Conservation (phyloP, 2,888 invertebrate genomes). For the Nomada ruficornis region DNA sequence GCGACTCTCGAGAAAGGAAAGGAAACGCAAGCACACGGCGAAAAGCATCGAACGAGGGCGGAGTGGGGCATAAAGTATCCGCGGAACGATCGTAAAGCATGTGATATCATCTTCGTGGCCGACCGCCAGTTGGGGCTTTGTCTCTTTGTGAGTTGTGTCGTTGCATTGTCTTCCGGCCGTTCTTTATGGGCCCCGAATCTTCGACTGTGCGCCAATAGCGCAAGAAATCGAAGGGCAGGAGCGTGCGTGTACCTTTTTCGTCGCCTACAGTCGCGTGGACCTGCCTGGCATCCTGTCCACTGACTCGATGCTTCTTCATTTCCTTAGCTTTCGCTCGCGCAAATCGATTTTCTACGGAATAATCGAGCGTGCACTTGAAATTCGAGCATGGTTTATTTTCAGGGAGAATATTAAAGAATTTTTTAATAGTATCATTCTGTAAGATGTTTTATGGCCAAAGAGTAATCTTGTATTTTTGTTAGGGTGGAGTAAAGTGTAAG, state of each 20-base stretch:
- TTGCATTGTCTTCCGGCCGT: conserved; percentile 77
- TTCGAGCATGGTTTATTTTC: not conserved
- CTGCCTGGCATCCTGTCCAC: not conserved
- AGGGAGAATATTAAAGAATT: not conserved
- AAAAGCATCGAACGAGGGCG: conserved; percentile 63
- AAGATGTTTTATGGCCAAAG: too few relatives aligned
- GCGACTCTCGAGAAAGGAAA: conserved; percentile 63
- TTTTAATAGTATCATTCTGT: not conserved
- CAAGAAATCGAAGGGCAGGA: conserved; percentile 67
- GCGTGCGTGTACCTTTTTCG: conserved; percentile 33
- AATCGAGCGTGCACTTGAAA: too few relatives aligned
- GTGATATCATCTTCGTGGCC: conserved; percentile 80
- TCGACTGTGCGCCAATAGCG: conserved; percentile 67
- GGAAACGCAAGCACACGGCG: conserved; percentile 68
- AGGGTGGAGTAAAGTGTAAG: too few relatives aligned
- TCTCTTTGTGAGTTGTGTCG: conserved; percentile 76
- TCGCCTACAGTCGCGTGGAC: conserved; percentile 11
- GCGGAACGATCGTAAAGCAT: conserved; percentile 79
- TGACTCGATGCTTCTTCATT: conserved; percentile 5
- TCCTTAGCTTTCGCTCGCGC: not conserved
- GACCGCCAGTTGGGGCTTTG: conserved; percentile 76
- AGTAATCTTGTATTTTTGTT: too few relatives aligned
- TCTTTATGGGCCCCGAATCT: conserved; percentile 73
- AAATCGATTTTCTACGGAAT: conserved; percentile 2
- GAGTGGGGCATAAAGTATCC: conserved; percentile 79